These are phyloP conservation scores for Mustela nigripes DNA, from an alignment of 2,113 vertebrate genomes.

Conservation along the genomic window DNA sequence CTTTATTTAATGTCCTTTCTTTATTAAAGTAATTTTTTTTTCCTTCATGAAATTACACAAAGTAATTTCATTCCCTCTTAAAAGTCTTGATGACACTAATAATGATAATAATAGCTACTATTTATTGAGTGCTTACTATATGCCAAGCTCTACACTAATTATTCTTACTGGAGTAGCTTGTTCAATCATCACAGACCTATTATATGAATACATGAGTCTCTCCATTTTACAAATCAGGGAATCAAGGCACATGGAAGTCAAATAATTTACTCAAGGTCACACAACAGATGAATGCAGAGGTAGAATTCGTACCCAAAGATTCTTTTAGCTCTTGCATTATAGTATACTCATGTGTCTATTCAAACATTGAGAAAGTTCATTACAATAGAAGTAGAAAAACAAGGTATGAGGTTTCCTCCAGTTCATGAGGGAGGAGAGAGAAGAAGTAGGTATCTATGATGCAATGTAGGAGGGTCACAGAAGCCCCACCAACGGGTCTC, in stretches of 20 bases:
- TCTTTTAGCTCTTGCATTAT: not conserved
- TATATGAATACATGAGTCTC: not conserved
- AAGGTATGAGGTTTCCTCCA: not conserved
- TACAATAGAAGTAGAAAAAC: not conserved
- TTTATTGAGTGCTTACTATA: not conserved
- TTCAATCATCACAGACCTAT: not conserved
- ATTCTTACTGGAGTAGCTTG: not conserved
- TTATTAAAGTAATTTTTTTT: not conserved
- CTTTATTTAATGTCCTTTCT: not conserved
- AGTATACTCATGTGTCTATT: not conserved
- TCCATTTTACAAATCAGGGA: not conserved
- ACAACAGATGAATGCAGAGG: not conserved
- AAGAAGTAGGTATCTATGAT: not conserved
- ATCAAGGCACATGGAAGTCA: not conserved
- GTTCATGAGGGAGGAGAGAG: not conserved
- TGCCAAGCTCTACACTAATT: not conserved
- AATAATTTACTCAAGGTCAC: not conserved
- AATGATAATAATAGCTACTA: not conserved
- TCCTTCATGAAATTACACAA: not conserved
- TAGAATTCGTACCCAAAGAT: not conserved
- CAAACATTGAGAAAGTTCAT: not conserved
- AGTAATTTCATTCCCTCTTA: not conserved
- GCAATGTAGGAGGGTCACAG: not conserved
- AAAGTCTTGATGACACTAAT: not conserved
- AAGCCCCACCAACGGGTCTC: not conserved